Evolutionary conservation across 2,888 invertebrate species (phyloP), one percentile per base, ranked within the genome.

Genomic region (Ophioninae sp.): DNA sequence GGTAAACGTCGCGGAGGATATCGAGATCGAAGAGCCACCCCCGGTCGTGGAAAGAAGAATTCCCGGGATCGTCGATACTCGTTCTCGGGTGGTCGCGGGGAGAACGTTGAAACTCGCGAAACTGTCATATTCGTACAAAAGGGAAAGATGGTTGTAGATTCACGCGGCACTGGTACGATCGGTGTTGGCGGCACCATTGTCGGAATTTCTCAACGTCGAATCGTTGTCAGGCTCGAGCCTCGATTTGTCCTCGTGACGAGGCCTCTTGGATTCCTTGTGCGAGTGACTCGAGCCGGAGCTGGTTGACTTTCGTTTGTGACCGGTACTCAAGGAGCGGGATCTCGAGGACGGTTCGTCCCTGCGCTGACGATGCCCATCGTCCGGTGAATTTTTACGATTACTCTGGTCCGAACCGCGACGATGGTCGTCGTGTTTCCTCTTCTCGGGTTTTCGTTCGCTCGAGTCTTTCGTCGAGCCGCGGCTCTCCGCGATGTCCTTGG

Each of bases 221-320:
- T 70, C 39, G 61, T 37, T 39, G 67, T 62, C 56, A 41, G 57
- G 67, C 67, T 76, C 68, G 67, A 50, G 10, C 10, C 30, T 70
- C 44, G 21, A 64, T 67, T 70, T 20, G 17, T 89, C 89, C 13
- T 89, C 89, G 13, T 82, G 83, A 64, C 89, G 89, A 23, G 86
- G 50, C 86, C 88, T 90, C 79, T 92, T 92, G 13, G 86, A 30
- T 39, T 91, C 90, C 59, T 87, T 88, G 10, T 87, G 88, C 20
- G 77, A 76, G 57, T 86, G 84, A 44, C 81, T 85, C 13, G 90
- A 89, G 56, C 86, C 82, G 0, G 89, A 89, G 64, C 88, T 50
- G 50, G 13, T 90, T 0, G 88, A 87, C 84, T 92, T 92, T 59
- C 91, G 88, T 79, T 92, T 91, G 72, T 91, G 89, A 74, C 89